phyloP scores from a whole-genome alignment of 53 echinoderm and acorn worm species.

The Astropecten irregularis region DNA sequence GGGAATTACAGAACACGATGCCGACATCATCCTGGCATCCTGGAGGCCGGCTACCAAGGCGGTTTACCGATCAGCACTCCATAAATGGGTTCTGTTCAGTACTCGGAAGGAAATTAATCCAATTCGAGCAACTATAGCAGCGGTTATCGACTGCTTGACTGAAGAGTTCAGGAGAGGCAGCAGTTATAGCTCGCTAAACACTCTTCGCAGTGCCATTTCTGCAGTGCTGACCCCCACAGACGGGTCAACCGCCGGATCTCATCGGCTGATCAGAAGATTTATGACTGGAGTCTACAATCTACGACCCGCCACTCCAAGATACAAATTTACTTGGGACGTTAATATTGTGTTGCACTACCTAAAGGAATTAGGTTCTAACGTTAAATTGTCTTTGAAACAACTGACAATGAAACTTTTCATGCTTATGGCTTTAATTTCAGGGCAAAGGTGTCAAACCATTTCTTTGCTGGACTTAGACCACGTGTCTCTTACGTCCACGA shows the following conservation, averaged over 20 bases:
- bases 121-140: not conserved
- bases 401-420: constrained; percentile 7
- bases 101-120: not conserved
- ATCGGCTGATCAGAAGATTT: constrained; percentile 33
- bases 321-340: constrained; percentile 15
- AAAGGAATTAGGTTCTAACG: not conserved
- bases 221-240: not conserved
- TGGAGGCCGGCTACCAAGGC: constrained; percentile 23
- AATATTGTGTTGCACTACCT: constrained; percentile 11
- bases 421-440: constrained; percentile 25
- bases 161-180: not conserved
- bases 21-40: constrained; percentile 45
- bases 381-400: not conserved
- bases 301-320: constrained; percentile 34
- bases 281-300: constrained; percentile 33
- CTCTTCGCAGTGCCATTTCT: constrained; percentile 3
- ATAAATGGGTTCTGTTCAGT: constrained; percentile 42
- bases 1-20: constrained; percentile 4
- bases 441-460: constrained; percentile 44
- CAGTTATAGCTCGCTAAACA: constrained; percentile 13
- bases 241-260: not conserved
- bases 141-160: not conserved
- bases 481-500: not conserved
- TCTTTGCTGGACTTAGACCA: not conserved
- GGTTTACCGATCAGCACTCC: constrained; percentile 4